phyloP scores from a whole-genome alignment of 2,888 invertebrate species.

The Acheta domesticus region DNA sequence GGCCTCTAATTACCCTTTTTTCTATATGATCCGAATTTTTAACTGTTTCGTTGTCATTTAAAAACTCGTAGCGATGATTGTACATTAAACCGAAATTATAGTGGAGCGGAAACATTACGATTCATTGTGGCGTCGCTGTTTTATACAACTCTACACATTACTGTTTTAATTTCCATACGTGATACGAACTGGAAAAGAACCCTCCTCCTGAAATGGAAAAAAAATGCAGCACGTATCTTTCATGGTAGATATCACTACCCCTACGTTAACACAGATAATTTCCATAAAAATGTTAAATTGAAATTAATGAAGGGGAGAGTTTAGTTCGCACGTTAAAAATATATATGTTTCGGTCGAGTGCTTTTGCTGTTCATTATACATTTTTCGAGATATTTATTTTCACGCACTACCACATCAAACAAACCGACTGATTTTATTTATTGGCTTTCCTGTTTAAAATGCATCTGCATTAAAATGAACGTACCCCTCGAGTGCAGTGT shows the following conservation, averaged over 20 bases:
- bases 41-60: conserved; percentile 1
- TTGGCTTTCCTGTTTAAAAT: conserved; percentile 5
- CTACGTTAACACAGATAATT: background rate
- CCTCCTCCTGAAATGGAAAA: background rate
- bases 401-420: conserved; percentile 18
- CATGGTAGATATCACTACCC: background rate
- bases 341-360: background rate
- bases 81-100: background rate
- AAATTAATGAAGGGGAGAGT: conserved; percentile 18
- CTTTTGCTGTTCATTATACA: conserved; percentile 8
- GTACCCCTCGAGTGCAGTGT: background rate
- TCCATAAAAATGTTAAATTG: conserved; percentile 18
- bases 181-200: conserved; percentile 7
- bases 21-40: conserved; percentile 5
- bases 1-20: background rate
- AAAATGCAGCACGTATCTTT: conserved; percentile 1
- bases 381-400: background rate
- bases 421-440: background rate
- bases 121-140: background rate
- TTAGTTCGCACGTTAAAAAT: conserved; percentile 3
- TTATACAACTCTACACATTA: background rate
- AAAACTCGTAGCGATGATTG: conserved; percentile 9
- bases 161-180: conserved; percentile 18
- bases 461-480: conserved; percentile 1
- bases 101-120: conserved; percentile 1